Evolutionary conservation across 2,113 vertebrate genomes (phyloP).

Genomic region (Lophura nycthemera): DNA sequence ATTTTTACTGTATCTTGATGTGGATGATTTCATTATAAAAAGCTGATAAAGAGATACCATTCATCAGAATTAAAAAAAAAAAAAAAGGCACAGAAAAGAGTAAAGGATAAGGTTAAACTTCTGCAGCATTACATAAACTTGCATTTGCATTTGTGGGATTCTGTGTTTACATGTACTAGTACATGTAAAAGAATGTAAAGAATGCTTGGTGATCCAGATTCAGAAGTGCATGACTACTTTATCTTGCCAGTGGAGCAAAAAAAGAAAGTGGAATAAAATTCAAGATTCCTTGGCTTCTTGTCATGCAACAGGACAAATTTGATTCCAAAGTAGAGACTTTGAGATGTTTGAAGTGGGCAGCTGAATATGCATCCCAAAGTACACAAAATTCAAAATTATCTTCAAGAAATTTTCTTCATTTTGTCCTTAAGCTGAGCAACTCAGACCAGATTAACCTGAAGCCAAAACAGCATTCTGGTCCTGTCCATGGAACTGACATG

Average conservation of each 20-base stretch:
- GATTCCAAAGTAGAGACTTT: not conserved
- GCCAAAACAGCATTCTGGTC: not conserved
- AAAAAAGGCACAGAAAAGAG: not conserved
- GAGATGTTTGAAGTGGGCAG: not conserved
- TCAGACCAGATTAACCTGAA: not conserved
- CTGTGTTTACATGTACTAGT: not conserved
- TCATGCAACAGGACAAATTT: not conserved
- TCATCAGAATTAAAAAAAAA: not conserved
- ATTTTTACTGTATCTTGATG: not conserved
- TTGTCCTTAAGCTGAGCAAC: not conserved
- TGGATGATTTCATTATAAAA: not conserved
- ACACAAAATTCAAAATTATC: not conserved
- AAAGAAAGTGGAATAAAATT: not conserved
- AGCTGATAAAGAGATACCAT: not conserved
- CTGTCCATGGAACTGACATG: not conserved
- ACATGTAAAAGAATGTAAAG: not conserved
- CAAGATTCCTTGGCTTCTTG: not conserved
- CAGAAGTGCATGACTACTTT: not conserved
- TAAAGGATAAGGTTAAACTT: not conserved
- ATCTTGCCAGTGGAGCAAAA: not conserved
- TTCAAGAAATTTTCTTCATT: not conserved
- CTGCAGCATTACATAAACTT: not conserved
- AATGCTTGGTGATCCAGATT: not conserved
- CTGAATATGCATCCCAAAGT: not conserved
- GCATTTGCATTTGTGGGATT: not conserved